Evolutionary conservation across 2,113 vertebrate genomes (phyloP), one percentile per base, ranked within the genome.

Genomic region (Porphyrio hochstetteri): DNA sequence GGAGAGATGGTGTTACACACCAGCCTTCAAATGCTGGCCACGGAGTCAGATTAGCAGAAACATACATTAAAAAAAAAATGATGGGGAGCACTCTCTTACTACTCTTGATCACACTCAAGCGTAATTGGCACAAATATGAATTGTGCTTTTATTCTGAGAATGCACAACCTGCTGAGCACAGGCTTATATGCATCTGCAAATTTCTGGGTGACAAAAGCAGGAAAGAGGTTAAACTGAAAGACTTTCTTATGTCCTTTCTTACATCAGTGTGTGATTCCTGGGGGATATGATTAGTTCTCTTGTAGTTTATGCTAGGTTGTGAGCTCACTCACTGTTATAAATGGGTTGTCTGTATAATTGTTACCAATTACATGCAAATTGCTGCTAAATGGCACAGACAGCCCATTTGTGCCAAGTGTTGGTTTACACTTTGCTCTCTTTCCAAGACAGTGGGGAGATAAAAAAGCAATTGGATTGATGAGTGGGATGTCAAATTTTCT

Each of bases 391-490:
- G 94, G 88, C 95, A 96, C 90, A 86, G 94, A 85, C 93, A 96
- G 91, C 76, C 86, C 96, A 97, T 97, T 95, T 97, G 79, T 96
- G 94, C 88, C 93, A 97, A 96, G 88, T 10, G 48, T 89, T 95
- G 70, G 92, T 97, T 98, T 98, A 98, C 56, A 93, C 95, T 97
- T 98, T 95, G 94, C 88, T 97, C 93, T 95, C 90, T 92, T 96
- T 96, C 92, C 95, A 96, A 95, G 96, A 95, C 84, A 40, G 95
- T 90, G 95, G 90, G 92, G 94, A 97, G 98, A 97, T 97, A 97
- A 96, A 96, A 95, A 97, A 96, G 96, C 93, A 95, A 92, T 83
- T 50, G 27, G 93, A 93, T 92, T 95, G 95, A 96, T 91, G 81
- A 94, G 91, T 86, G 92, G 91, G 91, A 97, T 93, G 95, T 91